Percentiles rank a stretch among this genome's conserved stretches.
Conservation (phyloP, 2,113 vertebrate genomes). For the Ceyx cyanopectus region DNA sequence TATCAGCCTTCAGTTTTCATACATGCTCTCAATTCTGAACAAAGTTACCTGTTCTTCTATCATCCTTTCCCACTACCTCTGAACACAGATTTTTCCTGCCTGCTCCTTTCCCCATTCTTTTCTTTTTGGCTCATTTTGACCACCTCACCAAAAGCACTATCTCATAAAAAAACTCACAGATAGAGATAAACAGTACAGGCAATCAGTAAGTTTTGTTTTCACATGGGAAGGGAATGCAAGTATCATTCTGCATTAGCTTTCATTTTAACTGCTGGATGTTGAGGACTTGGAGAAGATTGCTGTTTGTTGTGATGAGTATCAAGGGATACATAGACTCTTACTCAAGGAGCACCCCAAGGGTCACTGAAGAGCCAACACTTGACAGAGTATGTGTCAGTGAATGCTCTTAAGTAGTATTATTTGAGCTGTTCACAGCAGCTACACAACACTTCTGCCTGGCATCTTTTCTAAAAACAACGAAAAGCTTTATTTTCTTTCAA, state of each 20-base stretch:
- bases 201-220: neutral
- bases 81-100: constrained; percentile 4
- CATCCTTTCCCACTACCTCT: neutral
- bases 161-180: neutral
- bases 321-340: neutral
- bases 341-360: neutral
- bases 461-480: neutral
- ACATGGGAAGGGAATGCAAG: neutral
- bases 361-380: neutral
- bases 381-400: neutral
- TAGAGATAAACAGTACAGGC: neutral
- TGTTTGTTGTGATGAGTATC: neutral
- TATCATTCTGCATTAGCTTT: neutral
- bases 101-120: constrained; percentile 14
- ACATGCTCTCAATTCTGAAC: neutral
- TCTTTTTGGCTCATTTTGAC: constrained; percentile 3
- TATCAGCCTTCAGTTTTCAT: neutral
- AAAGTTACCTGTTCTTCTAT: neutral
- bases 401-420: neutral
- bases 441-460: neutral
- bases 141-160: neutral
- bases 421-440: neutral
- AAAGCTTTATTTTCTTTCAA: neutral
- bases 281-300: neutral
- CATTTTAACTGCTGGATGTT: neutral